Base-by-base conservation (phyloP, 2,797 vertebrate genomes). In the Malurus splendens region DNA sequence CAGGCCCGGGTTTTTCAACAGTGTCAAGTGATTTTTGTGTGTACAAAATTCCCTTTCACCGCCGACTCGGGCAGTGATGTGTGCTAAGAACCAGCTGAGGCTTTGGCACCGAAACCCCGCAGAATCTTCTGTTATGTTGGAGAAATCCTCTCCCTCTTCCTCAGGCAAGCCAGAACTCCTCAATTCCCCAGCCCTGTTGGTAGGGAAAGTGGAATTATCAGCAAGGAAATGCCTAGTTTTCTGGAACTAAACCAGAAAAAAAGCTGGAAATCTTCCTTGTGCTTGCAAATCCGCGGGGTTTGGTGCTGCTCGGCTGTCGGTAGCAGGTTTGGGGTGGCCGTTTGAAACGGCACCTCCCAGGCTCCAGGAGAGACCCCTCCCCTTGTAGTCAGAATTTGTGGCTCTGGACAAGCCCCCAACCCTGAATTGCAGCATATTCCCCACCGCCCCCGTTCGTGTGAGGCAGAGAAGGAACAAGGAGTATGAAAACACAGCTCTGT, bases 401-500 rank as follows among this genome's bases (percentile, higher is more conserved):
- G 61, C 30, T 56, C 81, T 18, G 81, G 75, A 56, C 2, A 4
- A 71, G 78, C 92, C 38, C 11, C 38, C 18, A 4, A 16, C 33
- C 64, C 81, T 14, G 3, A 85, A 85, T 75, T 12, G 79, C 75
- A 66, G 78, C 84, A 10, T 17, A 25, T 89, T 92, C 85, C 70
- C 41, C 61, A 65, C 84, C 75, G 18, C 82, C 89, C 65, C 72
- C 80, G 4, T 82, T 66, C 39, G 77, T 74, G n/a, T n/a, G 51
- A 82, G 3, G 45, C 68, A n/a, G 13, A 5, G 89, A 77, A 68
- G 82, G 83, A 90, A 93, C 78, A 82, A 82, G 90, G 90, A 85
- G 48, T 74, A 86, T 39, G 91, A 91, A 95, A 95, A 94, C 82
- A 85, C 90, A 51, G 95, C 86, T 77, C 93, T 93, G 93, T 94